Percentiles rank a stretch among this genome's conserved stretches.
Evolutionary conservation across 1,140 invertebrate species (phyloP).

Genomic region (Vollenhovia emeryi): DNA sequence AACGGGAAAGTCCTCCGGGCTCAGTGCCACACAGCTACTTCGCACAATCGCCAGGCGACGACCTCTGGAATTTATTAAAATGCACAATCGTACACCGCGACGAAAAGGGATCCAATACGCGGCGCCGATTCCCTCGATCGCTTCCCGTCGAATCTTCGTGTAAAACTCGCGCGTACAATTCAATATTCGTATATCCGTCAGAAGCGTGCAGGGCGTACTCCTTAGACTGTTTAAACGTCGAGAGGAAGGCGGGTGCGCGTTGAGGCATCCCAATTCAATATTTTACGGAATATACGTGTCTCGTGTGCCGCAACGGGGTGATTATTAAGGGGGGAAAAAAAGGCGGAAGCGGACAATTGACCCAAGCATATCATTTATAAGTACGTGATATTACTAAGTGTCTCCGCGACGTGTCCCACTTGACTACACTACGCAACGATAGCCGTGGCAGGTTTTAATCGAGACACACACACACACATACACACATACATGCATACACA

Average conservation of each 20-base stretch:
- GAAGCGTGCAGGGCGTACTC: slow-evolving; percentile 40
- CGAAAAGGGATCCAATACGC: slow-evolving; percentile 33
- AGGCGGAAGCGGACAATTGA: slow-evolving; percentile 75
- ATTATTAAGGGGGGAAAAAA: background rate
- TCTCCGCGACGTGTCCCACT: slow-evolving; percentile 58
- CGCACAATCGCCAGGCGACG: background rate
- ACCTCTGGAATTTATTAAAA: slow-evolving; percentile 44
- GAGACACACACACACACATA: background rate
- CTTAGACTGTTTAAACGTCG: slow-evolving; percentile 23
- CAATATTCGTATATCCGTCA: slow-evolving; percentile 45
- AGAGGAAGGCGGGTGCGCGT: background rate
- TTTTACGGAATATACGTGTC: slow-evolving; percentile 35
- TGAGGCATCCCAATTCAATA: slow-evolving; percentile 8
- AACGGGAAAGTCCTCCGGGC: slow-evolving; percentile 5
- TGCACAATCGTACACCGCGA: background rate
- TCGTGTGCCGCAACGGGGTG: background rate
- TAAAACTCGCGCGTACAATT: slow-evolving; percentile 23
- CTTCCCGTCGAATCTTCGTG: slow-evolving; percentile 46
- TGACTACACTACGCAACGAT: slow-evolving; percentile 45
- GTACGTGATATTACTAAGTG: slow-evolving; percentile 78
- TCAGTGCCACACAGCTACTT: slow-evolving; percentile 11
- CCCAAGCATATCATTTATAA: slow-evolving; percentile 83
- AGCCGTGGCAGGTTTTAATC: slow-evolving; percentile 54
- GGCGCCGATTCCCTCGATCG: slow-evolving; percentile 31
- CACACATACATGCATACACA: background rate